Evolutionary conservation across 2,888 invertebrate species (phyloP).

Genomic region (Rapana venosa): DNA sequence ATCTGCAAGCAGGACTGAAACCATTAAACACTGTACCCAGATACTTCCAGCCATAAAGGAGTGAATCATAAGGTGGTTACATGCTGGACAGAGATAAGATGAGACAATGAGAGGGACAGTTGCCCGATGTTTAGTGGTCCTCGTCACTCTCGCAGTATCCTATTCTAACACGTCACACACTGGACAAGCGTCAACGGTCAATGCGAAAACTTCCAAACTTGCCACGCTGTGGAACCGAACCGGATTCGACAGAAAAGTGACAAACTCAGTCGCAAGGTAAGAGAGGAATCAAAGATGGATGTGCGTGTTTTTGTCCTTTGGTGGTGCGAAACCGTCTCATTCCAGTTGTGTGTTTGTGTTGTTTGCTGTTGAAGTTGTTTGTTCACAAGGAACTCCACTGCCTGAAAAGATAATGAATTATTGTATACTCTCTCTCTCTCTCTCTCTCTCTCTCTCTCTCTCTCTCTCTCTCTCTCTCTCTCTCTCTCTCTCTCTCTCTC

Average conservation of each 20-base stretch:
- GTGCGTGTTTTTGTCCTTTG: neutral
- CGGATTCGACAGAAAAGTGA: neutral
- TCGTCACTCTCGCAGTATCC: neutral
- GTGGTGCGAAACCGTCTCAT: neutral
- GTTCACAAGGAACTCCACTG: too few relatives aligned
- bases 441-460: too few relatives aligned
- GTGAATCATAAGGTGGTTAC: neutral
- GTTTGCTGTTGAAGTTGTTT: too few relatives aligned
- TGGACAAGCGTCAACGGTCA: neutral
- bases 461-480: too few relatives aligned
- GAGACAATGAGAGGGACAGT: neutral
- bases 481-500: too few relatives aligned
- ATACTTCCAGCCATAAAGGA: neutral
- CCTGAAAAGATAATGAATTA: too few relatives aligned
- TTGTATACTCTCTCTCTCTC: too few relatives aligned
- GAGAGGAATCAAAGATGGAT: neutral
- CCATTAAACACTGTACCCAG: too few relatives aligned
- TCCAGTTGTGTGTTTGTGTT: neutral
- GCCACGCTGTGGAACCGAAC: neutral
- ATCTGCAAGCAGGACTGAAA: too few relatives aligned
- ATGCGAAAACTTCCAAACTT: neutral
- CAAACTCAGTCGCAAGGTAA: neutral
- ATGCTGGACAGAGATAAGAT: neutral
- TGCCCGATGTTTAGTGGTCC: neutral
- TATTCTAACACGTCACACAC: neutral